Evolutionary conservation across 2,888 invertebrate genomes (phyloP).

Genomic region (Phorcus lineatus): DNA sequence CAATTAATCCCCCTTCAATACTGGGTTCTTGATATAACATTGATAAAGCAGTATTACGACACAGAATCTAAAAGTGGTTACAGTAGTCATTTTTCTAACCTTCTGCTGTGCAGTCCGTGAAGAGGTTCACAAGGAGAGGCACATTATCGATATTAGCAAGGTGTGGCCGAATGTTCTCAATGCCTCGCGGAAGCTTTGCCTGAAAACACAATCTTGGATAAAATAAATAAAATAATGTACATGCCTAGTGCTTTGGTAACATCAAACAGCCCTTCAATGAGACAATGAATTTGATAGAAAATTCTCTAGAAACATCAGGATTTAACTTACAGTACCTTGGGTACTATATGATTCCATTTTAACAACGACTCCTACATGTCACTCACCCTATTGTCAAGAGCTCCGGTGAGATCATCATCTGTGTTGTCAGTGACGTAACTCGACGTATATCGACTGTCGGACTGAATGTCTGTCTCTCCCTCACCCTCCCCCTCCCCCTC

Average conservation of each 20-base stretch:
- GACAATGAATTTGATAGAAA: neutral
- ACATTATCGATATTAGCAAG: slow-evolving; percentile 97
- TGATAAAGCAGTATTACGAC: neutral
- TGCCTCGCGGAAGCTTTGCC: slow-evolving; percentile 95
- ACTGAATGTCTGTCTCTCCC: slow-evolving; percentile 46
- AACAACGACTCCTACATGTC: neutral
- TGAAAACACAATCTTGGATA: slow-evolving; percentile 38
- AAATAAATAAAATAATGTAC: too few species aligned
- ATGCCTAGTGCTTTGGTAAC: too few species aligned
- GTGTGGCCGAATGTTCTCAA: slow-evolving; percentile 96
- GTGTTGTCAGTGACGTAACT: slow-evolving; percentile 71
- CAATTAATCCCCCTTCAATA: too few species aligned
- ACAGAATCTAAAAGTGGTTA: too few species aligned
- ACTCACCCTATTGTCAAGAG: slow-evolving; percentile 69
- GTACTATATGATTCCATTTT: neutral
- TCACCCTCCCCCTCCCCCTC: slow-evolving; percentile 36
- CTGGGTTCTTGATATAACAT: too few species aligned
- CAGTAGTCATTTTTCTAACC: slow-evolving; percentile 53
- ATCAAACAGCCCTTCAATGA: too few species aligned
- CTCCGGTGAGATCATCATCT: slow-evolving; percentile 70
- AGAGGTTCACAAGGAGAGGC: slow-evolving; percentile 95
- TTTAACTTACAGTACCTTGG: neutral
- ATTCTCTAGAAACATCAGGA: neutral
- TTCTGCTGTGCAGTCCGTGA: slow-evolving; percentile 96
- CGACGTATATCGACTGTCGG: slow-evolving; percentile 67